phyloP scores from a whole-genome alignment of 2,797 vertebrate species.

The Propithecus deckenii region DNA sequence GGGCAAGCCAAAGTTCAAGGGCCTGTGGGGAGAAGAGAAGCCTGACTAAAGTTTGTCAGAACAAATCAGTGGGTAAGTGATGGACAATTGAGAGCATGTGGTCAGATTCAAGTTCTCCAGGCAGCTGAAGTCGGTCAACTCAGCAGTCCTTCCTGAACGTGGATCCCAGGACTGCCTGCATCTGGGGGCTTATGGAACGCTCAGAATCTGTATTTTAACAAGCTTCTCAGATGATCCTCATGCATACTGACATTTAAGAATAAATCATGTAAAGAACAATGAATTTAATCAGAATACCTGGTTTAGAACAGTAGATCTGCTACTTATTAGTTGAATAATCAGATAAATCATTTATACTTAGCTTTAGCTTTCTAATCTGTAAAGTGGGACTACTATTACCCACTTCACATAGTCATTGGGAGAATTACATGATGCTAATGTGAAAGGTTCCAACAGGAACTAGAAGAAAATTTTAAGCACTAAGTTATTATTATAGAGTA shows the following conservation, averaged over 20 bases:
- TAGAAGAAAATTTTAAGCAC: neutral
- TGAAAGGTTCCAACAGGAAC: neutral
- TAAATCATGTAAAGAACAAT: neutral
- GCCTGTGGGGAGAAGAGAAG: neutral
- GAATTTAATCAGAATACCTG: neutral
- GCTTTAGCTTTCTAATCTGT: neutral
- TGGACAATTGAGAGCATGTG: neutral
- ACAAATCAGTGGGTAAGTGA: neutral
- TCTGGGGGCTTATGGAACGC: neutral
- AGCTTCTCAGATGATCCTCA: neutral
- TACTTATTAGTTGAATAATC: neutral
- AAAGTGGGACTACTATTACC: neutral
- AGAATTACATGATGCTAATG: neutral
- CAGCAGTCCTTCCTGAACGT: neutral
- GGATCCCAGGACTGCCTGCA: neutral
- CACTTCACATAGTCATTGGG: neutral
- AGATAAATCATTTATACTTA: neutral
- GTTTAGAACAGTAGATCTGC: neutral
- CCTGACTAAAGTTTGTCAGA: neutral
- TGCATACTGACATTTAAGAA: neutral
- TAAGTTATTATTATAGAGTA: neutral
- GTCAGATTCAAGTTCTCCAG: neutral
- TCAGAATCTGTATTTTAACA: neutral
- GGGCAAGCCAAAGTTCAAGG: neutral
- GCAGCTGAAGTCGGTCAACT: neutral